Conservation (phyloP, 2,797 vertebrate genomes). For the Zalophus californianus region DNA sequence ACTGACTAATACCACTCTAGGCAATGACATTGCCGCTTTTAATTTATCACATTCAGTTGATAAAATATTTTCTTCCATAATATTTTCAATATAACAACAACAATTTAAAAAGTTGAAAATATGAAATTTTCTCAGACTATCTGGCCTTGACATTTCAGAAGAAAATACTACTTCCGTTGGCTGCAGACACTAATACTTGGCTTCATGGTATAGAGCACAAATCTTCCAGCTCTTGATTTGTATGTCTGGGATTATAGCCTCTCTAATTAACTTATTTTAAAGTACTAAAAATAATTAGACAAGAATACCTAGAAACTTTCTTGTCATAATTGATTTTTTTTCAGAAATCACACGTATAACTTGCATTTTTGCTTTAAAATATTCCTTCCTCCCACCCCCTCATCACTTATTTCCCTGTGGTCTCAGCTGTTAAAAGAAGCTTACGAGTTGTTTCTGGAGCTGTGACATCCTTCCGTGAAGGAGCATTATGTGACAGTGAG, state of each 20-base stretch:
- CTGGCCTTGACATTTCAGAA: background rate
- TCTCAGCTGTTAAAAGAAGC: slow-evolving; percentile 51
- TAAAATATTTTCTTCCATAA: slow-evolving; percentile 1
- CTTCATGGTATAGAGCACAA: background rate
- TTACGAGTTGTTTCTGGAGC: slow-evolving; percentile 62
- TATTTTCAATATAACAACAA: slow-evolving; percentile 21
- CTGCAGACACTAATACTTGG: background rate
- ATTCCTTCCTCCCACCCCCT: slow-evolving; percentile 27
- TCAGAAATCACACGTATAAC: background rate
- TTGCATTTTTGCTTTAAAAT: background rate
- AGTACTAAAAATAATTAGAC: slow-evolving; percentile 58
- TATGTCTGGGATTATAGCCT: slow-evolving; percentile 34
- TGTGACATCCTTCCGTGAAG: slow-evolving; percentile 55
- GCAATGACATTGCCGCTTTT: background rate
- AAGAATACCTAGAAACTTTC: slow-evolving; percentile 55
- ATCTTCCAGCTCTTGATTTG: background rate
- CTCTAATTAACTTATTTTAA: slow-evolving; percentile 62
- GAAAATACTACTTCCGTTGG: background rate
- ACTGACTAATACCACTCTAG: background rate
- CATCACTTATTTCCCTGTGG: slow-evolving; percentile 50
- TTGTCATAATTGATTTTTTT: slow-evolving; percentile 10
- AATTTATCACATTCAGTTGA: background rate
- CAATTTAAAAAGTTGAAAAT: background rate
- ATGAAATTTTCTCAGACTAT: background rate
- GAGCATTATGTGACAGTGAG: background rate